Evolutionary conservation across 2,888 invertebrate species (phyloP).

Genomic region (Luperina testacea): DNA sequence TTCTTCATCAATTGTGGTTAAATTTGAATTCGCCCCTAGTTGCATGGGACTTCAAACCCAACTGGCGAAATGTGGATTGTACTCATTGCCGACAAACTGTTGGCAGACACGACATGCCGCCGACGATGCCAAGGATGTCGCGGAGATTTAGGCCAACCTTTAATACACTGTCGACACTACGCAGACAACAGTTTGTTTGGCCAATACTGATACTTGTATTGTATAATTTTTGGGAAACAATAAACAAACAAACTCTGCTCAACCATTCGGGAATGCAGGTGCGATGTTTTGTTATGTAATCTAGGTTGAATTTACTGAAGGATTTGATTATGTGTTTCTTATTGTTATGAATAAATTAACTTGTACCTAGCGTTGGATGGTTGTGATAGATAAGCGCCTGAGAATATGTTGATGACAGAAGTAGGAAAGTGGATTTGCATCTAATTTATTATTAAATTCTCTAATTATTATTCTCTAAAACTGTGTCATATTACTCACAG

Average conservation of each 20-base stretch:
- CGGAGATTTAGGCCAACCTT: no score
- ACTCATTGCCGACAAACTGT: background rate
- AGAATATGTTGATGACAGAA: background rate
- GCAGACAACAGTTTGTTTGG: no score
- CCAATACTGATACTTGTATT: no score
- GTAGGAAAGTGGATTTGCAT: background rate
- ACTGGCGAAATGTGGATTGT: background rate
- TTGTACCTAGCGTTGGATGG: background rate
- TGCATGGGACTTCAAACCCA: background rate
- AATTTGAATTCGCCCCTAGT: background rate
- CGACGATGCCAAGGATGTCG: background rate
- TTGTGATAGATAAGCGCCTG: background rate
- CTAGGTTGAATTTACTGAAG: background rate
- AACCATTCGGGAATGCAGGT: no score
- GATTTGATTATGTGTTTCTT: background rate
- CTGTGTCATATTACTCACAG: background rate
- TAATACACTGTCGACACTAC: no score
- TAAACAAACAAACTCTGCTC: no score
- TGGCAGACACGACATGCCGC: background rate
- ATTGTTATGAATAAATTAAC: background rate
- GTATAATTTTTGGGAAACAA: no score
- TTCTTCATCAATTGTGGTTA: background rate
- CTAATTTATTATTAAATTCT: background rate
- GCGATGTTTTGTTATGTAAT: background rate
- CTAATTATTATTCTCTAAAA: background rate